Percentiles rank a stretch among this genome's conserved stretches.
Conservation (phyloP, 2,797 vertebrate species). For the Rhinophrynus dorsalis region DNA sequence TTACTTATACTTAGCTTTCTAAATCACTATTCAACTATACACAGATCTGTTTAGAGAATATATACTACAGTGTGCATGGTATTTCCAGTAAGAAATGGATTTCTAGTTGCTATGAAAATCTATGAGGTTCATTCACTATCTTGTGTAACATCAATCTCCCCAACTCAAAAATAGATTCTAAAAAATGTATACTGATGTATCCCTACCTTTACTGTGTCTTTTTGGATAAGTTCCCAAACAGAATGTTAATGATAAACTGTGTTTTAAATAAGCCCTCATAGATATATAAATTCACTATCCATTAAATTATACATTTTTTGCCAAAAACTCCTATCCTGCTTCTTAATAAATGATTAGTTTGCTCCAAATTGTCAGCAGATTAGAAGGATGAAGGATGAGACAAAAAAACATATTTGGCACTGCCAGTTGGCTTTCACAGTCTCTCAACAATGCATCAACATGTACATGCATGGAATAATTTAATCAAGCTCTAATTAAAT, state of each 20-base stretch:
- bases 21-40: too few species aligned
- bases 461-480: constrained; percentile 34
- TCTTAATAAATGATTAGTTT: constrained; percentile 31
- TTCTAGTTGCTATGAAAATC: too few species aligned
- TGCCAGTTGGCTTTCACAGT: constrained; percentile 11
- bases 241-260: constrained; percentile 9
- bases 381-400: constrained; percentile 35
- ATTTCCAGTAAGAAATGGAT: too few species aligned
- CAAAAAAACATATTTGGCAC: constrained; percentile 26
- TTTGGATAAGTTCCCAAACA: not conserved
- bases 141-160: too few species aligned
- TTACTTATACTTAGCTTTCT: too few species aligned
- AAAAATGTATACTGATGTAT: too few species aligned
- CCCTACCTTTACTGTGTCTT: not conserved
- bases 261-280: constrained; percentile 3
- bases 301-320: not conserved
- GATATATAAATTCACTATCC: not conserved
- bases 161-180: too few species aligned
- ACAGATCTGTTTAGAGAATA: too few species aligned
- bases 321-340: not conserved
- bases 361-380: constrained; percentile 31
- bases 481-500: constrained; percentile 34
- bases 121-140: too few species aligned
- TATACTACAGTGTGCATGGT: too few species aligned
- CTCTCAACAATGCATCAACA: constrained; percentile 24